Evolutionary conservation across 2,888 invertebrate species (phyloP), one percentile per base, ranked within the genome.

Genomic region (Zhengitettix transpicula): DNA sequence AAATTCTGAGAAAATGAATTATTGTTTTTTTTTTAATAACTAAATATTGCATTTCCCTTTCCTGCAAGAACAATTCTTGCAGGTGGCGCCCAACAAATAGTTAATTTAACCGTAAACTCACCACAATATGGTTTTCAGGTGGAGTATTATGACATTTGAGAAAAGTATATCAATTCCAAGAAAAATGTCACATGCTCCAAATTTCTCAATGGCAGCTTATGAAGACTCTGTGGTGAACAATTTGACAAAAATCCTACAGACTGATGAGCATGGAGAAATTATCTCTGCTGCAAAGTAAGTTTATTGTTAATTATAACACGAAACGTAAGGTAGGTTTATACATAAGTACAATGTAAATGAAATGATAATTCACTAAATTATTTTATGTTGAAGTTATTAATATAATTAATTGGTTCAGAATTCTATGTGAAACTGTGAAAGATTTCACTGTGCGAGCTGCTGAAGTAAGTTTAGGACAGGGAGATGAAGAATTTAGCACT

Each of bases 61-160:
- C n/a, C n/a, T n/a, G n/a, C n/a, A n/a, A n/a, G n/a, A n/a, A n/a
- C n/a, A n/a, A n/a, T n/a, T n/a, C n/a, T n/a, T n/a, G n/a, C n/a
- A n/a, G n/a, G n/a, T n/a, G n/a, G n/a, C n/a, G n/a, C n/a, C n/a
- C n/a, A n/a, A n/a, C n/a, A n/a, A n/a, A n/a, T n/a, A n/a, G n/a
- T n/a, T n/a, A n/a, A n/a, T n/a, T n/a, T n/a, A n/a, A n/a, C n/a
- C n/a, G n/a, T n/a, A n/a, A n/a, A n/a, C n/a, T n/a, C n/a, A n/a
- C n/a, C n/a, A n/a, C n/a, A n/a, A 28, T 28, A 28, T 28, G 28
- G 7, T 28, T 28, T 28, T 28, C 28, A 84, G 85, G 67, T 96
- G 96, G 96, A 93, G 94, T 69, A 90, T 96, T 66, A 90, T 95
- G 90, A 90, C 92, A 10, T 94, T 91, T 70, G 89, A 90, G 72